Evolutionary conservation across 2,113 vertebrate genomes (phyloP).

Genomic region (Nesogale talazaci): DNA sequence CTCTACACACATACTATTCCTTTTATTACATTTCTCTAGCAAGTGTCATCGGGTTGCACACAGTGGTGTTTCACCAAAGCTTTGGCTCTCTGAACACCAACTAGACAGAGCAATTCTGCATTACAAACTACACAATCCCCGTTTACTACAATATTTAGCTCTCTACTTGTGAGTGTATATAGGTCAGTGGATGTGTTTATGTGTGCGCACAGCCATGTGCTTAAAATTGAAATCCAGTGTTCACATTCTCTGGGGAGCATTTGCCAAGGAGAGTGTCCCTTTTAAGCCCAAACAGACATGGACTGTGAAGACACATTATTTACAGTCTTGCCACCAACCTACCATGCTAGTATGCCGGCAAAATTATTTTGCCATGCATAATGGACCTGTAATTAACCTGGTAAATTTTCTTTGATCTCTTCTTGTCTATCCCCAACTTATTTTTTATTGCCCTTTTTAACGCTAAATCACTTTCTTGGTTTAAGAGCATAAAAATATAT

Average conservation of each 20-base stretch:
- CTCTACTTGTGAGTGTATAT: not conserved
- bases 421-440: slow-evolving; percentile 39
- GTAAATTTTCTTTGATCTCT: slow-evolving; percentile 41
- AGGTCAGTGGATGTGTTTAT: not conserved
- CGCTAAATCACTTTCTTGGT: slow-evolving; percentile 65
- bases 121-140: not conserved
- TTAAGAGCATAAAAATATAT: slow-evolving; percentile 62
- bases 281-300: slow-evolving; percentile 44
- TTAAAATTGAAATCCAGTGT: slow-evolving; percentile 55
- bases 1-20: not conserved
- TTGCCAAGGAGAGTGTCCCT: slow-evolving; percentile 18
- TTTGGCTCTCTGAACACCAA: slow-evolving; percentile 20
- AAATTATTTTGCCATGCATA: slow-evolving; percentile 50
- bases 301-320: slow-evolving; percentile 34
- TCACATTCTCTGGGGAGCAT: slow-evolving; percentile 21
- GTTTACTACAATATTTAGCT: not conserved
- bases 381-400: slow-evolving; percentile 47
- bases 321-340: slow-evolving; percentile 13
- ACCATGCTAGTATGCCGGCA: not conserved
- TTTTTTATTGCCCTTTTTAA: slow-evolving; percentile 42
- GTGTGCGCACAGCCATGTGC: not conserved
- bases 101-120: not conserved
- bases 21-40: slow-evolving; percentile 23
- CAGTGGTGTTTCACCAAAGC: not conserved
- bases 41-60: not conserved